Evolutionary conservation across 2,113 vertebrate genomes (phyloP).

Genomic region (Cacatua alba): DNA sequence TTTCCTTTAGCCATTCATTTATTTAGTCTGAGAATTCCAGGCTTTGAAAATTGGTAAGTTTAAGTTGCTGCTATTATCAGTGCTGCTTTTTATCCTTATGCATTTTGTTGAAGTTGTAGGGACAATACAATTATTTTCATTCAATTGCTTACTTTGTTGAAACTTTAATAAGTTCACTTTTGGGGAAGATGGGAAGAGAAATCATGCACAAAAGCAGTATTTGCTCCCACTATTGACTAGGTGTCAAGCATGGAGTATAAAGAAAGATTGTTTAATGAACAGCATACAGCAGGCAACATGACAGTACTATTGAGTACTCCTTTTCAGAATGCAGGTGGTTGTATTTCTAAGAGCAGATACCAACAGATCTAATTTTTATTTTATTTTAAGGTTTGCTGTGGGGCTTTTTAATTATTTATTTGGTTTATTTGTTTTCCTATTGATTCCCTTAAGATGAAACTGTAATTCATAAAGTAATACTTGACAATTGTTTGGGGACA

Average conservation of each 20-base stretch:
- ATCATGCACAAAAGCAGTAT: neutral
- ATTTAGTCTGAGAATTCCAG: neutral
- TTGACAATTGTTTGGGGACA: fast-evolving
- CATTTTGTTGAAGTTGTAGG: neutral
- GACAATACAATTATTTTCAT: neutral
- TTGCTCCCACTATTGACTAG: neutral
- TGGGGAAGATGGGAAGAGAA: neutral
- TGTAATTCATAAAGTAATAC: neutral
- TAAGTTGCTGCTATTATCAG: neutral
- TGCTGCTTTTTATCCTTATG: neutral
- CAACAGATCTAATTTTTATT: neutral
- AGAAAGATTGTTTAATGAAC: neutral
- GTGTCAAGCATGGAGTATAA: neutral
- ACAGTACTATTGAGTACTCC: neutral
- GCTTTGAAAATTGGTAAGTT: neutral
- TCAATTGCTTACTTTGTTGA: neutral
- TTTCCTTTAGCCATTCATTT: neutral
- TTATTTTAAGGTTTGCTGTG: neutral
- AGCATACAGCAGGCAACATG: neutral
- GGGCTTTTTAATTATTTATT: neutral
- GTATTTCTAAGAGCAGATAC: neutral
- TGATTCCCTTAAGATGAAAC: neutral
- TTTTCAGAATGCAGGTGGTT: neutral
- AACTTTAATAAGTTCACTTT: neutral
- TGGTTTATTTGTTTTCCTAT: neutral